Conservation (phyloP, 92 coral and sea anemone species). For the Epizoanthus rinbou region DNA sequence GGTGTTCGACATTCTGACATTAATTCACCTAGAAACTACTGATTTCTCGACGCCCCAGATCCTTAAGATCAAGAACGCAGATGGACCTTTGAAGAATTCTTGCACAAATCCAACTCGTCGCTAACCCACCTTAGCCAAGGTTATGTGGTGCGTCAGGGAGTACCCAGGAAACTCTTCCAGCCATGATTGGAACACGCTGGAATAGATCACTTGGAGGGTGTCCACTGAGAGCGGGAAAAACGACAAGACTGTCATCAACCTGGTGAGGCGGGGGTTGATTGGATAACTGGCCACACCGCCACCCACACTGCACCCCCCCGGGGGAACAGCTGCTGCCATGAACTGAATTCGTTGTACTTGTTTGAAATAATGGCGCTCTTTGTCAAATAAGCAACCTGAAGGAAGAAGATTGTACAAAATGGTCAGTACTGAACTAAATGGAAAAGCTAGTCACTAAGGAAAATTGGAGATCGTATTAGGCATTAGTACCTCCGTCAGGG, state of each 20-base stretch:
- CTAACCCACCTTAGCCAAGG: slow-evolving; percentile 71
- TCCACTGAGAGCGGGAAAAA: slow-evolving; percentile 73
- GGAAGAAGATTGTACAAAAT: neutral
- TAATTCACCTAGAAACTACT: too few species aligned
- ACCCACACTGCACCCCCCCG: slow-evolving; percentile 78
- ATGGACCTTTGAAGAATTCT: neutral
- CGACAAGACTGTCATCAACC: slow-evolving; percentile 92
- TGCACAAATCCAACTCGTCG: neutral
- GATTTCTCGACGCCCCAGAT: neutral
- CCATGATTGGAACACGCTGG: slow-evolving; percentile 80
- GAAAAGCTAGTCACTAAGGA: neutral
- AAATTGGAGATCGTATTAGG: too few species aligned
- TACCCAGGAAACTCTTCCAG: slow-evolving; percentile 96
- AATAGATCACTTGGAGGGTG: slow-evolving; percentile 84
- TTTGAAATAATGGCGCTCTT: slow-evolving; percentile 69
- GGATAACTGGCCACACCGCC: slow-evolving; percentile 88
- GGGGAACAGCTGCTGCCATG: slow-evolving; percentile 92
- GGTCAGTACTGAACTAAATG: neutral
- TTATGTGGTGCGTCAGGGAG: slow-evolving; percentile 86
- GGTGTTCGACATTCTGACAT: too few species aligned
- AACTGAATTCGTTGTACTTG: slow-evolving; percentile 78
- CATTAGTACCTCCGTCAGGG: too few species aligned
- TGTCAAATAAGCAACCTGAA: slow-evolving; percentile 85
- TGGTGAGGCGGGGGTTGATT: slow-evolving; percentile 82
- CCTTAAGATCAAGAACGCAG: neutral